phyloP scores from a whole-genome alignment of 2,113 vertebrate genomes.

The Varanus salvator region DNA sequence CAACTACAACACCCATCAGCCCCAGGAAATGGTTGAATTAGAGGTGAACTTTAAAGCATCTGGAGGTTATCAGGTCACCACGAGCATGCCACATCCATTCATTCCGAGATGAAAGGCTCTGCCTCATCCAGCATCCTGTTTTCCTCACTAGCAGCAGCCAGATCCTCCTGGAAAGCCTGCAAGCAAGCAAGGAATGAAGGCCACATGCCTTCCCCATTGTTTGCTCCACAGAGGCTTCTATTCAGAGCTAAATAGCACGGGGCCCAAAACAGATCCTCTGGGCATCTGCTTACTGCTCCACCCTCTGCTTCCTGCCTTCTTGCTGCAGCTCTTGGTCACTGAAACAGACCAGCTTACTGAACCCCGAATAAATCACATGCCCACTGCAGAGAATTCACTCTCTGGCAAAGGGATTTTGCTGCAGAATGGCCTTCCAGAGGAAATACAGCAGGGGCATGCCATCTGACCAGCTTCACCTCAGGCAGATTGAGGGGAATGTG shows the following conservation, averaged over 20 bases:
- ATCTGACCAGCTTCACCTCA: slow-evolving; percentile 12
- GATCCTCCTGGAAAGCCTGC: neutral
- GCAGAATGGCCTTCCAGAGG: neutral
- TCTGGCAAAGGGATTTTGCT: neutral
- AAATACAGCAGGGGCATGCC: neutral
- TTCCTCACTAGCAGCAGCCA: neutral
- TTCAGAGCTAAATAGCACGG: neutral
- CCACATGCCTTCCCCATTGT: neutral
- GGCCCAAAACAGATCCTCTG: neutral
- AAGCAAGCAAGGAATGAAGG: neutral
- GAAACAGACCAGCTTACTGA: neutral
- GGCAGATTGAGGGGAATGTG: neutral
- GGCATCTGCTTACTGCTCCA: neutral
- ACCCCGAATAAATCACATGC: slow-evolving; percentile 1
- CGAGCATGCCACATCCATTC: neutral
- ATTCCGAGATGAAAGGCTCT: neutral
- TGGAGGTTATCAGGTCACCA: too few species aligned
- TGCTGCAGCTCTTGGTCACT: neutral
- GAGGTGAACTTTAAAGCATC: too few species aligned
- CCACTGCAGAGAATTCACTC: neutral
- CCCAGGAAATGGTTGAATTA: too few species aligned
- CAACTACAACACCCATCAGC: too few species aligned
- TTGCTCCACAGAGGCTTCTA: neutral
- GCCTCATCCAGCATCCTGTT: neutral
- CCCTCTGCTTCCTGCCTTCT: slow-evolving; percentile 1